phyloP scores from a whole-genome alignment of 2,113 vertebrate genomes.

The Syngnathus typhle region DNA sequence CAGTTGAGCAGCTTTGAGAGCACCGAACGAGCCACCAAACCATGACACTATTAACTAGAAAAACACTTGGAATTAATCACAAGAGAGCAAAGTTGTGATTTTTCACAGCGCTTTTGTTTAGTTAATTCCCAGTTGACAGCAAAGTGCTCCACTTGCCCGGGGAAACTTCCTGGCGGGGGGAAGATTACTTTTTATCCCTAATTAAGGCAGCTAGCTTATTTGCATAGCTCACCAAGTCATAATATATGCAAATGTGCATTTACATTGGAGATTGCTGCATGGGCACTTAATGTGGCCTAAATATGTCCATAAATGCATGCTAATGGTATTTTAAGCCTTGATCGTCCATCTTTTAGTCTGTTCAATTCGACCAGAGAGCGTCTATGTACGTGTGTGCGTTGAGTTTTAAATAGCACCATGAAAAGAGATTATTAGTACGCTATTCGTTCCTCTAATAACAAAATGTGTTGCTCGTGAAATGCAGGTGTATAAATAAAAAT shows the following conservation, averaged over 20 bases:
- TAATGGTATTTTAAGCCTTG: constrained; percentile 46
- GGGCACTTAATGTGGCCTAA: constrained; percentile 62
- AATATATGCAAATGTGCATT: constrained; percentile 70
- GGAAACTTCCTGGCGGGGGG: constrained; percentile 55
- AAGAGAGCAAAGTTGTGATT: constrained; percentile 58
- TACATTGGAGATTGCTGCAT: constrained; percentile 55
- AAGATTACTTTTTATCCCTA: constrained; percentile 68
- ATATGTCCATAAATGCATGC: constrained; percentile 62
- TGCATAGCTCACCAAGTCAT: constrained; percentile 66
- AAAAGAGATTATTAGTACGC: constrained; percentile 12
- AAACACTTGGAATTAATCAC: constrained; percentile 66
- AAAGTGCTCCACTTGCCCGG: constrained; percentile 52
- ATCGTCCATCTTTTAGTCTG: constrained; percentile 2
- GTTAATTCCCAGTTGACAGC: constrained; percentile 70
- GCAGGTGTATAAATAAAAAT: neutral
- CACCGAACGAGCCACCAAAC: constrained; percentile 53
- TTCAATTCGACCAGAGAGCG: neutral
- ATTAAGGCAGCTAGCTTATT: constrained; percentile 67
- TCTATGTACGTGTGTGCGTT: neutral
- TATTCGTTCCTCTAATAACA: neutral
- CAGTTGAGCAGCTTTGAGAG: constrained; percentile 56
- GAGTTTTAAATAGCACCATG: neutral
- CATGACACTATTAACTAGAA: constrained; percentile 62
- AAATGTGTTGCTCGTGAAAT: neutral
- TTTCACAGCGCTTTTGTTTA: constrained; percentile 62